These are phyloP conservation scores for Acanthoscelides obtectus DNA, from an alignment of 2,888 invertebrate species.

Conservation along the genomic window DNA sequence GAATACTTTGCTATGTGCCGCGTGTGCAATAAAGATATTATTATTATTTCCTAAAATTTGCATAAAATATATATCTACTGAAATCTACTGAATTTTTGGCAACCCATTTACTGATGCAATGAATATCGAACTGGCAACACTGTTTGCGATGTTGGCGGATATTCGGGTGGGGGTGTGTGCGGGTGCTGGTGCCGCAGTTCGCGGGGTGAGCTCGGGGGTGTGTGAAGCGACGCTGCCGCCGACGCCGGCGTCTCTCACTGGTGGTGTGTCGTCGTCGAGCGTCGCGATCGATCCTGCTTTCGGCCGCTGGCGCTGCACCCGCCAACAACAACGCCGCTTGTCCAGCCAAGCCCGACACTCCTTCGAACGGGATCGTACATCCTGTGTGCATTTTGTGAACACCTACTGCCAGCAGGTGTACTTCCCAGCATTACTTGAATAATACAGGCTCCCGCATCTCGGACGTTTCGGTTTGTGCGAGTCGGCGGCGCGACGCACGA, in stretches of 20 bases:
- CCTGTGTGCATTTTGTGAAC: neutral
- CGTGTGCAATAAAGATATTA: too few species aligned
- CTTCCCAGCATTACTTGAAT: neutral
- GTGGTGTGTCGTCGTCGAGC: neutral
- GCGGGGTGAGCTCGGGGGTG: constrained; percentile 48
- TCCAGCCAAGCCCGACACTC: neutral
- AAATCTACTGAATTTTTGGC: too few species aligned
- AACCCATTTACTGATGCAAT: too few species aligned
- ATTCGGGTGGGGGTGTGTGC: neutral
- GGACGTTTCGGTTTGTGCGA: too few species aligned
- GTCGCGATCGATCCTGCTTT: constrained; percentile 15
- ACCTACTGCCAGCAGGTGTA: neutral
- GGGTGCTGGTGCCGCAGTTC: constrained; percentile 43
- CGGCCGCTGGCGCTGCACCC: constrained; percentile 1
- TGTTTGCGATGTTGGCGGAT: neutral
- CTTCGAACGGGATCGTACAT: neutral
- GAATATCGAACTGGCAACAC: neutral
- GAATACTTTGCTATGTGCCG: too few species aligned
- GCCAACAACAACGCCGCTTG: neutral
- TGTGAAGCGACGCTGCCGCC: constrained; percentile 46
- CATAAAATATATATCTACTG: too few species aligned
- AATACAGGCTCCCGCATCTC: neutral
- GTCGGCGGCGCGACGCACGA: too few species aligned
- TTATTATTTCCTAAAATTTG: too few species aligned
- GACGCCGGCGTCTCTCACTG: constrained; percentile 33